A percentile compares a stretch with the other conserved stretches of the same genome.
phyloP scores from a whole-genome alignment of 2,888 invertebrate genomes.

The Marronus borbonicus region DNA sequence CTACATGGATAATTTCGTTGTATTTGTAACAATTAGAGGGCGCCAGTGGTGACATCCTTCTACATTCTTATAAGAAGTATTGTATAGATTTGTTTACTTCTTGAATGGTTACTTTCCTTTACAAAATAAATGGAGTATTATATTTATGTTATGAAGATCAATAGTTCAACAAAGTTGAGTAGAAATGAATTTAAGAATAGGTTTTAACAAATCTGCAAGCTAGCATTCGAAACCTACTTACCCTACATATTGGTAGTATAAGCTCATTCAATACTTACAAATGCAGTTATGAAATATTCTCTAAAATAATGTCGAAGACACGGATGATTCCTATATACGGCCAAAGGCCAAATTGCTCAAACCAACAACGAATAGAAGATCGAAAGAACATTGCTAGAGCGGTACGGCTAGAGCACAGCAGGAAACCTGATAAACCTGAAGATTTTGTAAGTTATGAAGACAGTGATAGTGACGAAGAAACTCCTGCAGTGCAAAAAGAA shows the following conservation, averaged over 20 bases:
- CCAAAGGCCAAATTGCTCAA: conserved; percentile 84
- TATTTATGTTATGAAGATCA: neutral
- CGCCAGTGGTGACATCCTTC: neutral
- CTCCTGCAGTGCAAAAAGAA: conserved; percentile 80
- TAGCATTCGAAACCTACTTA: neutral
- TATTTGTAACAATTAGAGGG: neutral
- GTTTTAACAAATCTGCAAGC: neutral
- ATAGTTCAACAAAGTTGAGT: no score
- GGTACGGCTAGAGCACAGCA: conserved; percentile 75
- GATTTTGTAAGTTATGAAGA: conserved; percentile 93
- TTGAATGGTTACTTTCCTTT: conserved; percentile 10
- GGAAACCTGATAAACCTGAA: conserved; percentile 90
- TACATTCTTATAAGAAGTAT: neutral
- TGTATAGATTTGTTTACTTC: conserved; percentile 22
- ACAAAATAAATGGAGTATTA: neutral
- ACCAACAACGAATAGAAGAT: conserved; percentile 81
- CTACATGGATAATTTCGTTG: neutral
- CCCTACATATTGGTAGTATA: neutral
- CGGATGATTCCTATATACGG: conserved; percentile 82
- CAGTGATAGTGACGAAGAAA: conserved; percentile 89
- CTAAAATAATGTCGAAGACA: conserved; percentile 79
- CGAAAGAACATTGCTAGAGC: conserved; percentile 79
- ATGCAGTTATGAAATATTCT: neutral
- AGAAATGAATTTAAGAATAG: no score
- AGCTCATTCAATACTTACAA: neutral